Percentiles rank a stretch among this genome's conserved stretches.
Evolutionary conservation across 30 jellyfish, hydroid and myxozoan species (phyloP).

Genomic region (Chironex yamaguchii): DNA sequence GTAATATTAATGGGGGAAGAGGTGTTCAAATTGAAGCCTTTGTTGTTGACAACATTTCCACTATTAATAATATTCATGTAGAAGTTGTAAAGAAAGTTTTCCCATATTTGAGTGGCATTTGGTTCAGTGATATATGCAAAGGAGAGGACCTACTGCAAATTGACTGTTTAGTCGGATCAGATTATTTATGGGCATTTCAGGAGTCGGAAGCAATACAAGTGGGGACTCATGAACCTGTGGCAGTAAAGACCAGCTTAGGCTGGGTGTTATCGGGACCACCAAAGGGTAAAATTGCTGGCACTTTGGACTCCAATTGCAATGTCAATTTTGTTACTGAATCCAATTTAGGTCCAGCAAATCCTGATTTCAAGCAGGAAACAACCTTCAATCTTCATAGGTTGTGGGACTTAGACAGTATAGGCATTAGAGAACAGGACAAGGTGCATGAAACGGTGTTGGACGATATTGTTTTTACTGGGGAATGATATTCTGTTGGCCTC

Average conservation of each 20-base stretch:
- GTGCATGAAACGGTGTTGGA: conserved; percentile 17
- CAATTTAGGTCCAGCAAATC: no score
- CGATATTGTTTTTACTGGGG: neutral
- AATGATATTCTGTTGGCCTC: neutral
- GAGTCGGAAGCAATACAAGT: conserved; percentile 16
- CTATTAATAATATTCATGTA: neutral
- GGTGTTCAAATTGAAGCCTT: conserved; percentile 18
- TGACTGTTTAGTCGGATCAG: conserved; percentile 4
- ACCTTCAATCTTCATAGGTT: no score
- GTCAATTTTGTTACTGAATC: conserved; percentile 10
- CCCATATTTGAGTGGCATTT: neutral
- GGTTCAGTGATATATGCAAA: conserved; percentile 16
- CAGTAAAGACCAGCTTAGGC: conserved; percentile 21
- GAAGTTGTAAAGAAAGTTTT: conserved; percentile 7
- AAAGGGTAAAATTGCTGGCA: conserved; percentile 3
- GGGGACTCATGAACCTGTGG: conserved; percentile 44
- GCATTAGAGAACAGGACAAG: conserved; percentile 5
- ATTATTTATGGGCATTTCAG: neutral
- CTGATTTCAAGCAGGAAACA: no score
- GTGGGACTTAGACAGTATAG: neutral
- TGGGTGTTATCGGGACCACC: conserved; percentile 35
- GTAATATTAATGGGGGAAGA: neutral
- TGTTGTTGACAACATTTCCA: conserved; percentile 19
- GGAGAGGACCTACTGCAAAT: neutral
- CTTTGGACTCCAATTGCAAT: neutral